phyloP scores from a whole-genome alignment of 2,797 vertebrate genomes.

The Hemitrygon akajei region DNA sequence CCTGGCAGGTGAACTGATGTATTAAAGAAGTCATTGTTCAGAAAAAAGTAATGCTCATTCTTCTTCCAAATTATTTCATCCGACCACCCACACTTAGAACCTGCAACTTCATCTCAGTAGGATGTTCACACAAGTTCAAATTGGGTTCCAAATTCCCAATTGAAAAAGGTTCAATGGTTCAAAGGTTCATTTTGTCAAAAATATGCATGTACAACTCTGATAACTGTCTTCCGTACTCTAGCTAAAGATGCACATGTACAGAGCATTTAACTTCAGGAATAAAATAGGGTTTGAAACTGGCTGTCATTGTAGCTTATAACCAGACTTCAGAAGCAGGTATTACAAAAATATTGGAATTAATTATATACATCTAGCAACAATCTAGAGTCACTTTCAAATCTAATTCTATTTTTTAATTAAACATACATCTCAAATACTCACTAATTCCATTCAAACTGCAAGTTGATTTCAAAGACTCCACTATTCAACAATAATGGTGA shows the following conservation, averaged over 20 bases:
- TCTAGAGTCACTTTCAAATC: not conserved
- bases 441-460: not conserved
- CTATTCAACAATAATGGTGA: not conserved
- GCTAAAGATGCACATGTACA: not conserved
- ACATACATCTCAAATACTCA: not conserved
- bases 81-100: not conserved
- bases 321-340: not conserved
- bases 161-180: too few relatives aligned
- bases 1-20: not conserved
- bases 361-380: not conserved
- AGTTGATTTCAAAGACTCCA: not conserved
- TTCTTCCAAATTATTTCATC: too few relatives aligned
- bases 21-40: not conserved
- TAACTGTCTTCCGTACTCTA: not conserved
- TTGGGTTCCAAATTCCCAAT: not conserved
- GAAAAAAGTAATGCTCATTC: too few relatives aligned
- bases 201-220: too few relatives aligned
- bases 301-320: not conserved
- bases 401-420: not conserved
- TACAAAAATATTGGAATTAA: not conserved
- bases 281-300: not conserved
- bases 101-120: not conserved
- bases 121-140: not conserved
- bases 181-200: too few relatives aligned
- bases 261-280: not conserved